These are phyloP conservation scores for Eupsilia transversa DNA, from an alignment of 2,888 invertebrate species.

Conservation along the genomic window DNA sequence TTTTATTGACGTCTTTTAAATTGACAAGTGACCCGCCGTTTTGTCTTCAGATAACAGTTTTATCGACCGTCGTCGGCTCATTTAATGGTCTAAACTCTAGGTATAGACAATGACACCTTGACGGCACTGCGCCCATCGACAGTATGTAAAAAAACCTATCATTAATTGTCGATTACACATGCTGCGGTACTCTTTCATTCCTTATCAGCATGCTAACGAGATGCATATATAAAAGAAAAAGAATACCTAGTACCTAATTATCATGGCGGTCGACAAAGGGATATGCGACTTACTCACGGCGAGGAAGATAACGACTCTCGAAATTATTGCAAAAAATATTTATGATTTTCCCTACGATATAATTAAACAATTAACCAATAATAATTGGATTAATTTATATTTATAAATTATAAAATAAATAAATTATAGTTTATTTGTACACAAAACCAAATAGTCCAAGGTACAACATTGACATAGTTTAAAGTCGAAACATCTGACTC, in stretches of 20 bases:
- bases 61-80: conserved; percentile 29
- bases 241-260: too few species aligned
- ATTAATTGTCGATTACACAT: conserved; percentile 41
- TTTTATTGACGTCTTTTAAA: conserved; percentile 3
- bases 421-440: too few species aligned
- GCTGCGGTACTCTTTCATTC: conserved; percentile 44
- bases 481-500: too few species aligned
- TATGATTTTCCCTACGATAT: conserved; percentile 23
- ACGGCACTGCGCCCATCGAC: conserved; percentile 21
- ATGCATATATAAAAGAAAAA: conserved; percentile 3
- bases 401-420: conserved; percentile 33
- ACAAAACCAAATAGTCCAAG: too few species aligned
- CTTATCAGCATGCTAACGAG: conserved; percentile 27
- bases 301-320: background rate
- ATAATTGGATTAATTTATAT: conserved; percentile 31
- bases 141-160: conserved; percentile 30
- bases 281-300: too few species aligned
- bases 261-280: conserved; percentile 32
- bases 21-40: background rate
- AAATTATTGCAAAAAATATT: conserved; percentile 36
- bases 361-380: conserved; percentile 23
- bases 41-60: conserved; percentile 38
- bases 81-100: conserved; percentile 4
- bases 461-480: too few species aligned
- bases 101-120: conserved; percentile 39